Evolutionary conservation across 2,113 vertebrate genomes (phyloP).

Genomic region (Bambusicola thoracicus): DNA sequence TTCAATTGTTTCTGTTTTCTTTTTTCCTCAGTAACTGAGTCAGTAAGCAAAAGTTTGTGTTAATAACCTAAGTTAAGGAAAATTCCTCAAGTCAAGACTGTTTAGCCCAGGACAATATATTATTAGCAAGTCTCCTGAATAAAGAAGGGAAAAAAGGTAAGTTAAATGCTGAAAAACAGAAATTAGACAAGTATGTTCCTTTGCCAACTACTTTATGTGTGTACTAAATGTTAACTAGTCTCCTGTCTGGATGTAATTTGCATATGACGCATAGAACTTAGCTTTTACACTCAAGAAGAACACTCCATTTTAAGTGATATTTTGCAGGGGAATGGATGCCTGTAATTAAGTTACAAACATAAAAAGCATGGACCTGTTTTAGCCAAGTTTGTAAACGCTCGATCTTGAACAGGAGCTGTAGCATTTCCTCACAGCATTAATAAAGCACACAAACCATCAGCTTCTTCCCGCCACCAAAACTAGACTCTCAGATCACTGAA

Average conservation of each 20-base stretch:
- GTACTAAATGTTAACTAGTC: not conserved
- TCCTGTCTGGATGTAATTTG: not conserved
- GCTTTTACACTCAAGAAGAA: not conserved
- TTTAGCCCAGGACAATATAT: not conserved
- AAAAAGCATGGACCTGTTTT: not conserved
- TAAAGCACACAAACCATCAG: not conserved
- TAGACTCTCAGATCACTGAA: not conserved
- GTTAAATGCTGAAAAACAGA: not conserved
- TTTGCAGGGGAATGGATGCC: not conserved
- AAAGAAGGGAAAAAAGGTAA: not conserved
- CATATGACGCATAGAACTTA: not conserved
- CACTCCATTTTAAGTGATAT: not conserved
- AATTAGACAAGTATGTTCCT: not conserved
- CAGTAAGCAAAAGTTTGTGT: not conserved
- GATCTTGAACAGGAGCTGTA: not conserved
- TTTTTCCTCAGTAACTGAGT: not conserved
- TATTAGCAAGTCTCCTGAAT: not conserved
- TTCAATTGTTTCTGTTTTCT: not conserved
- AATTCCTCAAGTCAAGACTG: not conserved
- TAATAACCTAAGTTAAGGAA: not conserved
- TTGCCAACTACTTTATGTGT: not conserved
- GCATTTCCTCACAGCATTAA: not conserved
- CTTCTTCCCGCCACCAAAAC: not conserved
- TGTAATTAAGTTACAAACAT: not conserved
- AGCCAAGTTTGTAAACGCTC: not conserved